Base-by-base conservation (phyloP, 1,140 invertebrate species). In the Meloidogyne hapla region DNA sequence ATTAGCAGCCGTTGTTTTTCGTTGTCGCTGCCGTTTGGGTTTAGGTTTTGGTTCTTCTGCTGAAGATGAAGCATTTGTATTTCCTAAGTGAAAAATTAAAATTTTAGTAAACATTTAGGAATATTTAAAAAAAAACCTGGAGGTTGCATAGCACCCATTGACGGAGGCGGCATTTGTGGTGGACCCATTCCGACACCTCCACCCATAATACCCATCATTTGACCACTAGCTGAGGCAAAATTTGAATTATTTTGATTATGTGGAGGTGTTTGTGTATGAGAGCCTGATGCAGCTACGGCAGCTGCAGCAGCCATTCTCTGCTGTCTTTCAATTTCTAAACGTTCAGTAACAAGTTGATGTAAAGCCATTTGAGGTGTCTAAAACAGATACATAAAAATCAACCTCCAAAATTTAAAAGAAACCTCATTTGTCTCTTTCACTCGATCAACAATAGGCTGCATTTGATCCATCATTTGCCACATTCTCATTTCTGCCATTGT, bases 381-480 rank as follows among this genome's bases (percentile, higher is more conserved):
- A 8, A 33, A 8, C 12, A 45, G 33, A 33, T 6, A 33, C 33
- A 4, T 8, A 33, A 33, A 33, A 33, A 33, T 6, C 33, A 33
- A 33, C 2, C 33, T 8, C 33, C 63, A n/a, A 62, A 70, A n/a
- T 40, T 28, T 18, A 8, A 18, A 75, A n/a, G 33, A 18, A 61
- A 77, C 66, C 25, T 75, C 45, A 56, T 72, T 65, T 23, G 21
- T 76, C 18, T 94, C 94, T 89, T 98, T 98, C 89, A 98, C 94
- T 87, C 94, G 91, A 76, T 95, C 95, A 95, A 98, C 98, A 77
- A 98, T 88, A 89, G 98, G 95, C 89, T 98, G 95, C 96, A 98
- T 98, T 71, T 96, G 96, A 89, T 98, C 96, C 88, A 98, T 89
- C 86, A 98, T 98, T 79, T 96, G 95, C 91, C 95, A 97, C 90